Conservation (phyloP, 1,140 invertebrate genomes). For the Orchestia grillus region DNA sequence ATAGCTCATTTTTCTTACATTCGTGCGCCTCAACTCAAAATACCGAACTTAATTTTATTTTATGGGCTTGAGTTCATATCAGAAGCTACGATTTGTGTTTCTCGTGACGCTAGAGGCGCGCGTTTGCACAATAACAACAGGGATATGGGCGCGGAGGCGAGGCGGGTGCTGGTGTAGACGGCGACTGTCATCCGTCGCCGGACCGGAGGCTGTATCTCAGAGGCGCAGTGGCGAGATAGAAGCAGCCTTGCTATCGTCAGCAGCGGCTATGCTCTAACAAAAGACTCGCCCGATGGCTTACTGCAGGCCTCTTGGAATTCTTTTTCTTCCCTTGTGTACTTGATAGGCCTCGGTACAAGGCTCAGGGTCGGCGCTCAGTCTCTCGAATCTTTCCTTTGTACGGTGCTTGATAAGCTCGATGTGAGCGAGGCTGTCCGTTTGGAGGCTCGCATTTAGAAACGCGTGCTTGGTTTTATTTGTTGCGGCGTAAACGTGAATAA, state of each 20-base stretch:
- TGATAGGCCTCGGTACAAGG: constrained; percentile 32
- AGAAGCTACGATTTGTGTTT: not conserved
- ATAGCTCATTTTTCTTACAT: not conserved
- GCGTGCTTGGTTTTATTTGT: not conserved
- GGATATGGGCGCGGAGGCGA: not conserved
- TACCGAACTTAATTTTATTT: not conserved
- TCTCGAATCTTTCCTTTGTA: constrained; percentile 38
- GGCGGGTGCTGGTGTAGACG: not conserved
- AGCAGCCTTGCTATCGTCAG: constrained; percentile 45
- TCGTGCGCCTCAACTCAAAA: not conserved
- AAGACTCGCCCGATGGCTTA: constrained; percentile 46
- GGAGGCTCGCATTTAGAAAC: not conserved
- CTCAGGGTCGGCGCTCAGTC: not conserved
- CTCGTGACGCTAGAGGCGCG: not conserved
- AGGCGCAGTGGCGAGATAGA: not conserved
- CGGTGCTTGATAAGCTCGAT: constrained; percentile 9
- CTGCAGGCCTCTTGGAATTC: constrained; percentile 34
- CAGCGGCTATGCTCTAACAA: constrained; percentile 40
- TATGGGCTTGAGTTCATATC: not conserved
- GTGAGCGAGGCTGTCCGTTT: not conserved
- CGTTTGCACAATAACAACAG: no score
- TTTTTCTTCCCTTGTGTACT: constrained; percentile 33
- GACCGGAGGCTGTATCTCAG: constrained; percentile 39
- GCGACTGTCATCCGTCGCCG: not conserved
- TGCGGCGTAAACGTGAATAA: not conserved